Percentiles rank a stretch among this genome's conserved stretches.
Conservation (phyloP, 2,797 vertebrate genomes). For the Kryptolebias ocellatus region DNA sequence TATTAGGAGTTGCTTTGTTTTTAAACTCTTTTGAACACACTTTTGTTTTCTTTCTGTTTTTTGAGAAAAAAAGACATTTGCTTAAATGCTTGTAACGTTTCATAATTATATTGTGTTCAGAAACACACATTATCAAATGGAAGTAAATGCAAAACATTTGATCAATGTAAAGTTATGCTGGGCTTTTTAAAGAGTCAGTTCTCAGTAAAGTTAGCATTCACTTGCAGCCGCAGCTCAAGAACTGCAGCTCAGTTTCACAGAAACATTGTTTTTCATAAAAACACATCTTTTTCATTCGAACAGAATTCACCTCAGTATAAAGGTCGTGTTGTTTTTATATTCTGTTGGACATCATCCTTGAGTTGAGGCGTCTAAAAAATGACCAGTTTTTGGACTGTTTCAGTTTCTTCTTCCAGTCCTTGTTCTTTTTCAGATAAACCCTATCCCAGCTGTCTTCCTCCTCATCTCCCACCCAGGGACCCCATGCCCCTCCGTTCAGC, state of each 20-base stretch:
- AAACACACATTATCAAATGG: not conserved
- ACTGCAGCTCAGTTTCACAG: not conserved
- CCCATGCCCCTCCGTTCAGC: conserved; percentile 94
- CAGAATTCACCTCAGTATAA: conserved; percentile 2
- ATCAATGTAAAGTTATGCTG: not conserved
- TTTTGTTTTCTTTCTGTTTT: not conserved
- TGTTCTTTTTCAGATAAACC: conserved; percentile 77
- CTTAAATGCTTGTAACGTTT: not conserved
- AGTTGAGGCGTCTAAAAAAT: conserved; percentile 93
- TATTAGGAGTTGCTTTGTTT: too few relatives aligned
- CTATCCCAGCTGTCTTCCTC: conserved; percentile 83
- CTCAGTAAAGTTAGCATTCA: conserved; percentile 1
- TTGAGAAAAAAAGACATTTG: not conserved
- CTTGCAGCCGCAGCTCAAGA: conserved; percentile 6
- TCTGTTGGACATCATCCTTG: conserved; percentile 92
- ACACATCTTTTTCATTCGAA: not conserved
- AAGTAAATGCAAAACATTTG: not conserved
- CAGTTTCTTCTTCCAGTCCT: conserved; percentile 88
- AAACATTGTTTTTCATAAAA: not conserved
- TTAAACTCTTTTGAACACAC: not conserved
- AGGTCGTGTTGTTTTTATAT: conserved; percentile 78
- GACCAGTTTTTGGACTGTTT: conserved; percentile 91
- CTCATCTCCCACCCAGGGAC: conserved; percentile 92
- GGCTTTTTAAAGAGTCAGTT: conserved; percentile 1
- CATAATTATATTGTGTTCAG: not conserved